Percentiles rank a stretch among this genome's conserved stretches.
These are phyloP conservation scores for Didymodactylos carnosus DNA, from an alignment of 2,888 invertebrate species.

Conservation along the genomic window DNA sequence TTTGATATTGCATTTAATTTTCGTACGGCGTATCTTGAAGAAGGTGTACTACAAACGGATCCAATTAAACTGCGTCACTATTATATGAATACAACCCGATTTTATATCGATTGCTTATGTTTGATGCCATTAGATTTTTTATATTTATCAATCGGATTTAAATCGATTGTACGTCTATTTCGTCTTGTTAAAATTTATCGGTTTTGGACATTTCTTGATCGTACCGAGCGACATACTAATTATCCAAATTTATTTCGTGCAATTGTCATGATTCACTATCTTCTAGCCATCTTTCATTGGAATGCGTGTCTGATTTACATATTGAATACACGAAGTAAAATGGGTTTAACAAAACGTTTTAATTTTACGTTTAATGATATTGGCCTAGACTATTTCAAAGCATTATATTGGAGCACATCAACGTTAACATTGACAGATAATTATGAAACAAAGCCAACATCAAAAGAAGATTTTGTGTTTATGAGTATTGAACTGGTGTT, in stretches of 20 bases:
- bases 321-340: constrained; percentile 41
- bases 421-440: background rate
- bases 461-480: constrained; percentile 81
- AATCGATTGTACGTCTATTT: constrained; percentile 81
- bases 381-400: background rate
- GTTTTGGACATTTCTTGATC: constrained; percentile 94
- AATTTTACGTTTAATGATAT: background rate
- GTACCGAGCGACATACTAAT: constrained; percentile 91
- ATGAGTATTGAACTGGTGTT: constrained; percentile 80
- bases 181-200: constrained; percentile 88
- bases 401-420: background rate
- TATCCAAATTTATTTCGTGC: constrained; percentile 70
- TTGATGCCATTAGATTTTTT: constrained; percentile 88
- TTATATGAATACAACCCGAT: constrained; percentile 89
- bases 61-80: constrained; percentile 73
- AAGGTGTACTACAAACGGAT: constrained; percentile 90
- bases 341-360: background rate
- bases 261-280: constrained; percentile 49
- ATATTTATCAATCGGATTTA: constrained; percentile 78
- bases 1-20: constrained; percentile 91
- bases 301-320: constrained; percentile 95
- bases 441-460: constrained; percentile 51
- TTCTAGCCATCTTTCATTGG: constrained; percentile 96
- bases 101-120: constrained; percentile 95
- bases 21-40: constrained; percentile 85